Evolutionary conservation across 2,888 invertebrate species (phyloP).

Genomic region (Hypsopygia costalis): DNA sequence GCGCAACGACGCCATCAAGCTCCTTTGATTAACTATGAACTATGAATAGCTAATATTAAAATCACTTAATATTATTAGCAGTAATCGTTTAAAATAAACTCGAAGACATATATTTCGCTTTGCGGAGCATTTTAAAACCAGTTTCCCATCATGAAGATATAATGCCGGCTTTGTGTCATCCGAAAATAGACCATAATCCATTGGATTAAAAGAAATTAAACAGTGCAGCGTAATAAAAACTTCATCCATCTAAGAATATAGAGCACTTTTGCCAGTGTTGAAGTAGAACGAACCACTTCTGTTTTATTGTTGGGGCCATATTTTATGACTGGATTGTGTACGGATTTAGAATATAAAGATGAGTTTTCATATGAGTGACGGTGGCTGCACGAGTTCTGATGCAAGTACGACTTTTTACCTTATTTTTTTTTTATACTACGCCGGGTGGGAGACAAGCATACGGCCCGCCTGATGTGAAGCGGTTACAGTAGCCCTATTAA

Average conservation of each 20-base stretch:
- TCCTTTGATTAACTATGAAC: neutral
- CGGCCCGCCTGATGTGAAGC: too few species aligned
- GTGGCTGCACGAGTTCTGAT: slow-evolving; percentile 7
- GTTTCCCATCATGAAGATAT: neutral
- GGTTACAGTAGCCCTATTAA: too few species aligned
- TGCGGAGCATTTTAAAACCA: neutral
- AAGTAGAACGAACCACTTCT: slow-evolving; percentile 72
- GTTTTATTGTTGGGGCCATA: slow-evolving; percentile 79
- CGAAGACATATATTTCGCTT: neutral
- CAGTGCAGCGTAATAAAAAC: slow-evolving; percentile 57
- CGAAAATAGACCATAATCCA: slow-evolving; percentile 21
- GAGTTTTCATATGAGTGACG: slow-evolving; percentile 12
- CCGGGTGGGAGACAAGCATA: too few species aligned
- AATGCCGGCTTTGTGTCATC: neutral
- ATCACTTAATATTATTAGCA: neutral
- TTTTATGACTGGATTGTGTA: slow-evolving; percentile 79
- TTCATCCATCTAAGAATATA: slow-evolving; percentile 65
- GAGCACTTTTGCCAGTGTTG: slow-evolving; percentile 65
- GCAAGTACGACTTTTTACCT: slow-evolving; percentile 23
- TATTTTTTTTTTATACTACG: too few species aligned
- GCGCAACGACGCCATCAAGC: too few species aligned
- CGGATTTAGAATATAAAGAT: slow-evolving; percentile 60
- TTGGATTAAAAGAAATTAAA: slow-evolving; percentile 59
- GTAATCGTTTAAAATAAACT: neutral
- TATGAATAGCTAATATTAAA: slow-evolving; percentile 2